Evolutionary conservation across 2,888 invertebrate genomes (phyloP).

Genomic region (Scaptomyza parva): DNA sequence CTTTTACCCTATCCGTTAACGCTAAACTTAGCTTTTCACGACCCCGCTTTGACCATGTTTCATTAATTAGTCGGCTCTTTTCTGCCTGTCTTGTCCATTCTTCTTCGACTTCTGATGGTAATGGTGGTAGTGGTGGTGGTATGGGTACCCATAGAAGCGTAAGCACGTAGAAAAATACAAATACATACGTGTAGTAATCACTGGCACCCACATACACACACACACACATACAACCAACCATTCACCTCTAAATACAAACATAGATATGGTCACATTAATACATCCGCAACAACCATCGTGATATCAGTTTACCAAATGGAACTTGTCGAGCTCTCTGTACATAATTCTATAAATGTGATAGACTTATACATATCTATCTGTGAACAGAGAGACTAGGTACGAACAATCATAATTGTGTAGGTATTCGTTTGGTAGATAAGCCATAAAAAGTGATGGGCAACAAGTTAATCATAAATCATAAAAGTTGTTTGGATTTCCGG

Average conservation of each 20-base stretch:
- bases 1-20: conserved; percentile 34
- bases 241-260: conserved; percentile 10
- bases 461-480: conserved; percentile 67
- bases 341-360: conserved; percentile 21
- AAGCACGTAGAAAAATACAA: conserved; percentile 37
- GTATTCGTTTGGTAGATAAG: conserved; percentile 59
- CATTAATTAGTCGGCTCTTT: conserved; percentile 57
- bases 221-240: conserved; percentile 5
- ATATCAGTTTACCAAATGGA: conserved; percentile 66
- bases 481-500: conserved; percentile 74
- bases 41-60: conserved; percentile 39
- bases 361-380: conserved; percentile 6
- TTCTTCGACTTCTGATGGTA: conserved; percentile 16
- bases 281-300: conserved; percentile 47
- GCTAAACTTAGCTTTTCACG: conserved; percentile 21
- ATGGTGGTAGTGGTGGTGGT: conserved; percentile 6
- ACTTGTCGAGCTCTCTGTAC: conserved; percentile 43
- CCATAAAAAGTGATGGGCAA: conserved; percentile 67
- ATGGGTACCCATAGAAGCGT: conserved; percentile 60
- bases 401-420: conserved; percentile 19
- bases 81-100: conserved; percentile 32
- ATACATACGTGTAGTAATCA: conserved; percentile 11
- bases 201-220: conserved; percentile 4
- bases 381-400: no score
- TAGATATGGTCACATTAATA: conserved; percentile 60